These are phyloP conservation scores for Xerus rutilus DNA, from an alignment of 2,797 vertebrate species.

Conservation along the genomic window DNA sequence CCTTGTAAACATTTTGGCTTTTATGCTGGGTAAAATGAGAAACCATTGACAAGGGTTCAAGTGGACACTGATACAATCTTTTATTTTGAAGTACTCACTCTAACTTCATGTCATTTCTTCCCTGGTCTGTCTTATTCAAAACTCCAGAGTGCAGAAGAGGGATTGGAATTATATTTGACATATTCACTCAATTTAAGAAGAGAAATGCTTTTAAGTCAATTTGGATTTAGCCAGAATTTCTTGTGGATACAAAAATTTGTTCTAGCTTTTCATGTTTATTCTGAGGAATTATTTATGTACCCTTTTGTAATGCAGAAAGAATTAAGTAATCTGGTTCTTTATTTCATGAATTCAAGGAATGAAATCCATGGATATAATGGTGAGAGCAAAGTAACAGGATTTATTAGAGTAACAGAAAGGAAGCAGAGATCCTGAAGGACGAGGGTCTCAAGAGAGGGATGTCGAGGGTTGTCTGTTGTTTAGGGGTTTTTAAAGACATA, in stretches of 20 bases:
- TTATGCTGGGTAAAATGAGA: background rate
- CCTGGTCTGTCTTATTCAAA: background rate
- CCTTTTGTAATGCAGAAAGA: background rate
- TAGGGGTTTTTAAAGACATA: too few relatives aligned
- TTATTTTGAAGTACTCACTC: background rate
- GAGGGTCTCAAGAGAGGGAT: too few relatives aligned
- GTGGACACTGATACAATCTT: background rate
- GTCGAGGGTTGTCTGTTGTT: too few relatives aligned
- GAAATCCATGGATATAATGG: too few relatives aligned
- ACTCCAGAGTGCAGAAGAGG: background rate
- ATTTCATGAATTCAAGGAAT: too few relatives aligned
- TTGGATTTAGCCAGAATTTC: background rate
- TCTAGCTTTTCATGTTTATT: constrained; percentile 23
- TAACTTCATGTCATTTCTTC: background rate
- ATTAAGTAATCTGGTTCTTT: too few relatives aligned
- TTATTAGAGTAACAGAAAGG: too few relatives aligned
- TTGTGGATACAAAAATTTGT: background rate
- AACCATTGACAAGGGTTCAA: background rate
- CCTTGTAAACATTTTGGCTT: constrained; percentile 8
- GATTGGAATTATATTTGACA: background rate
- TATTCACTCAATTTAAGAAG: background rate
- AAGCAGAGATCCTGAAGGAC: too few relatives aligned
- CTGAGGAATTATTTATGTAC: background rate
- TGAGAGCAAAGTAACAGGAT: too few relatives aligned
- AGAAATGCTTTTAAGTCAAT: background rate